A percentile compares a stretch with the other conserved stretches of the same genome.
phyloP scores from a whole-genome alignment of 2,888 invertebrate genomes.

The Cotesia congregata region DNA sequence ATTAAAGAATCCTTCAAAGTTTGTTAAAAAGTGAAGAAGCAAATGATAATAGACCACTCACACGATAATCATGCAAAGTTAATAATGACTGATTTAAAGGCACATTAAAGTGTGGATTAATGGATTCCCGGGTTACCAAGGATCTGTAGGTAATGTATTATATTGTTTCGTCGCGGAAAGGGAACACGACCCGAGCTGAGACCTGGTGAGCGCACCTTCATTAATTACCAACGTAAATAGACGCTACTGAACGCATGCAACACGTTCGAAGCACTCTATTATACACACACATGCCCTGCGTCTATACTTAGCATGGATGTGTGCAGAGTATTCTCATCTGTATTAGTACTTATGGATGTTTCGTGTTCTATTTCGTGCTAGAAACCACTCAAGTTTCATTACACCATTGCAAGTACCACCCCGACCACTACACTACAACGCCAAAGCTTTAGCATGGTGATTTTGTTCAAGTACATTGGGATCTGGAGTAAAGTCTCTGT shows the following conservation, averaged over 20 bases:
- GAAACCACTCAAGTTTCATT: conserved; percentile 8
- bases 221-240: conserved; percentile 35
- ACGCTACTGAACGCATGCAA: conserved; percentile 19
- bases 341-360: conserved; percentile 6
- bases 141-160: conserved; percentile 29
- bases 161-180: conserved; percentile 32
- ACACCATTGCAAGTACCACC: background rate
- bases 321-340: background rate
- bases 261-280: background rate
- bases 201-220: conserved; percentile 25
- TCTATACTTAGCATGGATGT: background rate
- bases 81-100: background rate
- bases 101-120: conserved; percentile 17
- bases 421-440: background rate
- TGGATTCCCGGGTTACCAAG: conserved; percentile 3
- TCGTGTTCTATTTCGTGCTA: conserved; percentile 12
- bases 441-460: background rate
- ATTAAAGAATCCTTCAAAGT: background rate
- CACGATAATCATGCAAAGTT: background rate
- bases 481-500: background rate
- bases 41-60: background rate
- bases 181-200: conserved; percentile 17
- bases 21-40: background rate
- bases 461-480: no score
- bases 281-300: background rate